Percentiles rank a stretch among this genome's conserved stretches.
Conservation (phyloP, 2,797 vertebrate species). For the Notolepis coatsorum region DNA sequence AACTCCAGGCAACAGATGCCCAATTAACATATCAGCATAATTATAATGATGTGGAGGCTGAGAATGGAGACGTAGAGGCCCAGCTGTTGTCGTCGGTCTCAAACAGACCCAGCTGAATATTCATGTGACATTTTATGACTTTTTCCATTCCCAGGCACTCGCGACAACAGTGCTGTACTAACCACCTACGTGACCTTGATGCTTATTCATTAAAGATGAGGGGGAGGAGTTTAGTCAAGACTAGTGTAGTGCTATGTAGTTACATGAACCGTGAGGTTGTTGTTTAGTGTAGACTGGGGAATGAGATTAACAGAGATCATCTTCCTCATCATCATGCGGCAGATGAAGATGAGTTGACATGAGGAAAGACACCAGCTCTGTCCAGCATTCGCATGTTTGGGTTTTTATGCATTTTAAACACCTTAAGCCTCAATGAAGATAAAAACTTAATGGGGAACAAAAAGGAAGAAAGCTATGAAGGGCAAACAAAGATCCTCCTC, state of each 20-base stretch:
- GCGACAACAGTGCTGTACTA: slow-evolving; percentile 5
- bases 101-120: slow-evolving; percentile 62
- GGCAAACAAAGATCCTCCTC: too few relatives aligned
- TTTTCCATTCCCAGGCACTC: slow-evolving; percentile 51
- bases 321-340: background rate
- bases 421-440: too few relatives aligned
- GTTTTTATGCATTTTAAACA: slow-evolving; percentile 17
- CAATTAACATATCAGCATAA: slow-evolving; percentile 78
- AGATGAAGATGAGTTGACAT: background rate
- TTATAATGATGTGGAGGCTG: slow-evolving; percentile 72
- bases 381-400: background rate
- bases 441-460: too few relatives aligned
- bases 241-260: background rate
- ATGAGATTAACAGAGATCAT: too few relatives aligned
- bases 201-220: slow-evolving; percentile 42
- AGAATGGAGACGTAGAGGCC: slow-evolving; percentile 69
- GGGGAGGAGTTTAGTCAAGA: slow-evolving; percentile 24
- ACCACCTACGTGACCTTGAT: slow-evolving; percentile 32
- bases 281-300: background rate
- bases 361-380: background rate
- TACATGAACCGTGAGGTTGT: background rate
- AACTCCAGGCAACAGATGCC: slow-evolving; percentile 77
- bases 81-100: slow-evolving; percentile 72
- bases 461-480: too few relatives aligned
- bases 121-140: slow-evolving; percentile 72